Percentiles rank a stretch among this genome's conserved stretches.
These are phyloP conservation scores for Lepus oiostolus DNA, from an alignment of 2,797 vertebrate genomes.

Conservation along the genomic window DNA sequence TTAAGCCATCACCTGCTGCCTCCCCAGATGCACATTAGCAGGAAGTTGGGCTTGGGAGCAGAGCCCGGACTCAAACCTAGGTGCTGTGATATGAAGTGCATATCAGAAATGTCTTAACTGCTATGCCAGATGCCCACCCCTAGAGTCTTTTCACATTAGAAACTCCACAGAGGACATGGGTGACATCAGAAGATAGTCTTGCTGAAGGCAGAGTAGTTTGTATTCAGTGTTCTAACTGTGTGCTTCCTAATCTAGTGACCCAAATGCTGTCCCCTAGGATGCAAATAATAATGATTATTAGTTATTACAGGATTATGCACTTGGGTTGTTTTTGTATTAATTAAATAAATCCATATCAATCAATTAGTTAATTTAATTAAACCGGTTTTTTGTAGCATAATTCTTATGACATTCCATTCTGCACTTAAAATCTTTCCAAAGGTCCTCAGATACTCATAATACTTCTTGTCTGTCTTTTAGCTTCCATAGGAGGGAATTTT, in stretches of 20 bases:
- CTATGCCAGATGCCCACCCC: not conserved
- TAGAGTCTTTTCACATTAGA: constrained; percentile 10
- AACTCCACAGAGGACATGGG: not conserved
- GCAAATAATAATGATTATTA: not conserved
- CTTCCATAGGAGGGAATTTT: not conserved
- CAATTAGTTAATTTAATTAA: not conserved
- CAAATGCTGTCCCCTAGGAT: not conserved
- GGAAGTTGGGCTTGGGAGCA: too few species aligned
- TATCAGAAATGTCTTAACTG: too few species aligned
- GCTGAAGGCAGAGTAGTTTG: not conserved
- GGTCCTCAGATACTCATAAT: not conserved
- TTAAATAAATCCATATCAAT: not conserved
- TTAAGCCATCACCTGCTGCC: too few species aligned
- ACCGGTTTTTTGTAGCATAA: not conserved
- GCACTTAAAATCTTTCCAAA: not conserved
- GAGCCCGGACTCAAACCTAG: too few species aligned
- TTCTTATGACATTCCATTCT: not conserved
- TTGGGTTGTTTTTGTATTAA: not conserved
- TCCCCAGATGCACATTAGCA: too few species aligned
- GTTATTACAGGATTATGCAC: not conserved
- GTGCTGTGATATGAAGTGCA: too few species aligned
- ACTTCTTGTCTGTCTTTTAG: not conserved
- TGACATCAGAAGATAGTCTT: not conserved
- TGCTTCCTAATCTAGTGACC: constrained; percentile 4
- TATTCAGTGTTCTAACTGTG: not conserved